phyloP scores from a whole-genome alignment of 2,888 invertebrate genomes.

The Eupithecia exiguata region DNA sequence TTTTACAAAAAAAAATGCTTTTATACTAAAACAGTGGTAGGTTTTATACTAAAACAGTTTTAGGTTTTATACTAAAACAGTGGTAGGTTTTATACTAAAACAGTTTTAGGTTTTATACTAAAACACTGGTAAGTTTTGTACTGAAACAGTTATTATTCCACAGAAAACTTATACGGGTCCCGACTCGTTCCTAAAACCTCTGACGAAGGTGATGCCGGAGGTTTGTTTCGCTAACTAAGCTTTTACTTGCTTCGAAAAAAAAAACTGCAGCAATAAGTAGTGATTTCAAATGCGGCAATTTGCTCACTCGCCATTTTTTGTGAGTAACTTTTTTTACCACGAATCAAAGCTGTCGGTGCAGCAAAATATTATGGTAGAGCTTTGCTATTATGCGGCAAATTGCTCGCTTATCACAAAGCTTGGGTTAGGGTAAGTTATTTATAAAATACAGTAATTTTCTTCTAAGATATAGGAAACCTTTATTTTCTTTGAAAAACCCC shows the following conservation, averaged over 20 bases:
- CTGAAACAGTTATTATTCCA: constrained; percentile 45
- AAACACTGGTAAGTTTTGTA: background rate
- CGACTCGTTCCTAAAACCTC: constrained; percentile 57
- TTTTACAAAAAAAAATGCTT: too few species aligned
- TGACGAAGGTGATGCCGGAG: constrained; percentile 51
- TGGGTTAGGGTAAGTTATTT: background rate
- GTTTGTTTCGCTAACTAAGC: constrained; percentile 35
- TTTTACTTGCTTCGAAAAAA: constrained; percentile 14
- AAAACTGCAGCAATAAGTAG: constrained; percentile 21
- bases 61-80: too few species aligned
- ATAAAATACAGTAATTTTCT: background rate
- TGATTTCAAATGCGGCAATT: constrained; percentile 6
- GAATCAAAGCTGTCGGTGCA: background rate
- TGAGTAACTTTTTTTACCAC: background rate
- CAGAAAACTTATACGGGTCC: constrained; percentile 62
- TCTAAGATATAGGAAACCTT: background rate
- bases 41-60: too few species aligned
- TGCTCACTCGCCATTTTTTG: background rate
- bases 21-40: too few species aligned
- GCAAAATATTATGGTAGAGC: background rate
- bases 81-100: too few species aligned
- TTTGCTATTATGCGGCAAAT: background rate
- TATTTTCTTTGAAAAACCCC: background rate
- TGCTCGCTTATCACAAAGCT: constrained; percentile 2
- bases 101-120: too few species aligned